Evolutionary conservation across 2,888 invertebrate species (phyloP).

Genomic region (Hypomecis punctinalis): DNA sequence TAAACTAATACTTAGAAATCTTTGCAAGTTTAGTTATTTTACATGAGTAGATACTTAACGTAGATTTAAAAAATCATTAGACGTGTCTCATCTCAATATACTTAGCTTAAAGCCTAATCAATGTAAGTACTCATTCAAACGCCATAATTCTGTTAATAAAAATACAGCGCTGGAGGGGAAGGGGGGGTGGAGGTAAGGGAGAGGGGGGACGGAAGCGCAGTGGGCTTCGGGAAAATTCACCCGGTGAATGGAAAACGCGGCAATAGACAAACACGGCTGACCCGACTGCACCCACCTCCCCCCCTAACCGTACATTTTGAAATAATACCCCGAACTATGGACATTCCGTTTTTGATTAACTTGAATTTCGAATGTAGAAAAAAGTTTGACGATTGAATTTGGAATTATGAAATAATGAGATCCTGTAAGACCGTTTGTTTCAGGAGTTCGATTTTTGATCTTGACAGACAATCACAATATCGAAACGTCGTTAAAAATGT

Average conservation of each 20-base stretch:
- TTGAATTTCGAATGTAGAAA: neutral
- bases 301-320: conserved; percentile 76
- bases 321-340: conserved; percentile 72
- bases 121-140: conserved; percentile 80
- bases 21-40: no score
- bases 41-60: no score
- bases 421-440: no score
- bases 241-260: conserved; percentile 83
- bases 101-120: conserved; percentile 66
- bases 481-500: no score
- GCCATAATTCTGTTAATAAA: conserved; percentile 83
- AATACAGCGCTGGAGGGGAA: conserved; percentile 68
- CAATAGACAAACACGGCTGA: conserved; percentile 83
- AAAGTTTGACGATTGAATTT: neutral
- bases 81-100: conserved; percentile 34
- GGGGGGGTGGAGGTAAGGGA: conserved; percentile 59
- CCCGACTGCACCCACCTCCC: conserved; percentile 54
- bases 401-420: no score
- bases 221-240: conserved; percentile 84
- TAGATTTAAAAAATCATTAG: conserved; percentile 10
- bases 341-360: conserved; percentile 55
- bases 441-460: no score
- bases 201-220: conserved; percentile 69
- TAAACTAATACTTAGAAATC: no score
- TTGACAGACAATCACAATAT: no score